Percentiles rank a stretch among this genome's conserved stretches.
These are phyloP conservation scores for Tenthredo amoena DNA, from an alignment of 2,888 invertebrate species.

Conservation along the genomic window DNA sequence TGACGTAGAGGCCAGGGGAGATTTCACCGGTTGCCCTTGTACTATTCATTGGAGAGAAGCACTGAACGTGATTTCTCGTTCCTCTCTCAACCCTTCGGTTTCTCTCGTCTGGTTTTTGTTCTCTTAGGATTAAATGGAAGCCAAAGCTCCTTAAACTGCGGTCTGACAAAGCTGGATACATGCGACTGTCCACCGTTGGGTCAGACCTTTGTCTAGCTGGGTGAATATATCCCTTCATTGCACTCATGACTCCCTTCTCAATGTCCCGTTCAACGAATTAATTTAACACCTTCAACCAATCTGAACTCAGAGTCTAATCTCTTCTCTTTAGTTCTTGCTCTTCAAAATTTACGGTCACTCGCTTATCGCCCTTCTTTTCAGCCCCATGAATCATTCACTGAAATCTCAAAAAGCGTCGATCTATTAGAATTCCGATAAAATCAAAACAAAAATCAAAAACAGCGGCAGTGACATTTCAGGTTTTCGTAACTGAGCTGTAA, in stretches of 20 bases:
- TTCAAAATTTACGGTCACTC: background rate
- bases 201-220: conserved; percentile 48
- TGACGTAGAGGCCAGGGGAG: background rate
- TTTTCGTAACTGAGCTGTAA: background rate
- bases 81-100: conserved; percentile 39
- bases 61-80: conserved; percentile 32
- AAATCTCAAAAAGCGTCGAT: conserved; percentile 5
- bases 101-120: conserved; percentile 68
- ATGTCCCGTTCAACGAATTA: conserved; percentile 23
- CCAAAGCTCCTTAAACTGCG: conserved; percentile 78
- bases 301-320: conserved; percentile 20
- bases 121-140: conserved; percentile 75
- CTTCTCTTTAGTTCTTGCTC: background rate
- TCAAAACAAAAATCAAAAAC: background rate
- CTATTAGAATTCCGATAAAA: background rate
- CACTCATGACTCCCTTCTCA: conserved; percentile 32
- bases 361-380: background rate
- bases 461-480: background rate
- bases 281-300: conserved; percentile 33
- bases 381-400: background rate
- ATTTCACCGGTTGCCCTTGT: background rate
- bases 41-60: background rate
- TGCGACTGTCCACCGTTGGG: conserved; percentile 69
- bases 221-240: conserved; percentile 48
- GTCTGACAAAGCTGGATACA: conserved; percentile 77